Evolutionary conservation across 2,888 invertebrate genomes (phyloP).

Genomic region (Hermaeophaga mercurialis): DNA sequence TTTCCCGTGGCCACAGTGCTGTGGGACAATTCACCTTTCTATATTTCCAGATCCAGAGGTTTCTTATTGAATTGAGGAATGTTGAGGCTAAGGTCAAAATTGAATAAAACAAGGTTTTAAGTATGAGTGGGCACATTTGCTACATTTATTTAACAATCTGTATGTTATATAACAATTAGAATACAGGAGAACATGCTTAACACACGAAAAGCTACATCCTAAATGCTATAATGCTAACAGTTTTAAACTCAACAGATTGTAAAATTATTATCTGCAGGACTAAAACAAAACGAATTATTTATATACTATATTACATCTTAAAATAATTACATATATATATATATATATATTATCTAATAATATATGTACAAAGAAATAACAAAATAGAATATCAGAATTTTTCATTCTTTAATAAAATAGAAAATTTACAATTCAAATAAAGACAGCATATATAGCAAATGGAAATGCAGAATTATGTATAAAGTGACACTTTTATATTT

Average conservation of each 20-base stretch:
- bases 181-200: conserved; percentile 57
- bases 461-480: conserved; percentile 36
- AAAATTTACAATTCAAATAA: conserved; percentile 25
- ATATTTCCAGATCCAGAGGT: too few species aligned
- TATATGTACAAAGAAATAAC: conserved; percentile 38
- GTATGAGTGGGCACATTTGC: conserved; percentile 51
- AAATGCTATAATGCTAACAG: conserved; percentile 50
- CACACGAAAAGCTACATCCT: conserved; percentile 55
- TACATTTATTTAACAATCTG: conserved; percentile 60
- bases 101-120: not conserved
- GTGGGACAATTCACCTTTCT: too few species aligned
- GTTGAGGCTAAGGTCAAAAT: too few species aligned
- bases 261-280: conserved; percentile 32
- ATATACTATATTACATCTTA: conserved; percentile 42
- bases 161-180: conserved; percentile 57
- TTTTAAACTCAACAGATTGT: conserved; percentile 32
- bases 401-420: conserved; percentile 16
- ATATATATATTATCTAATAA: too few species aligned
- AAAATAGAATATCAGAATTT: conserved; percentile 24
- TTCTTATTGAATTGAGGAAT: too few species aligned
- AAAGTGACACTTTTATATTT: conserved; percentile 28
- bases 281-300: conserved; percentile 36
- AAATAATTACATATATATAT: conserved; percentile 34
- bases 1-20: too few species aligned
- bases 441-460: conserved; percentile 31